Evolutionary conservation across 2,113 vertebrate species (phyloP), one percentile per base, ranked within the genome.

Genomic region (Trogon surrucura): DNA sequence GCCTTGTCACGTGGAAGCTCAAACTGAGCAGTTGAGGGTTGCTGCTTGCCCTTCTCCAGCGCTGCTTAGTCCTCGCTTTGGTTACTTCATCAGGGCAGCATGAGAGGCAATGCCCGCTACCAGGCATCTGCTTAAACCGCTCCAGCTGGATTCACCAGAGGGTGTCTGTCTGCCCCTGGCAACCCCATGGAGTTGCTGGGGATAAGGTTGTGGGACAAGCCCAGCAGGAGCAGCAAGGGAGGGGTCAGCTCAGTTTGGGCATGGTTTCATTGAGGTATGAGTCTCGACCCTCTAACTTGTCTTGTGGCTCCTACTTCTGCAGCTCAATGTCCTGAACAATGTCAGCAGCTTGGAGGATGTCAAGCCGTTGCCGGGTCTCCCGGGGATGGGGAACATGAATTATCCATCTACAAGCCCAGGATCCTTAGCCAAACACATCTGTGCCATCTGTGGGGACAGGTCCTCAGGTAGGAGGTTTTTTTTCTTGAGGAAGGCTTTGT

Each of bases 391-490:
- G 73, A 98, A 97, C 96, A 97, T 99, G 98, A 99, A 97, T 96
- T 99, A 99, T 96, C 98, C 98, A 44, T 99, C 98, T 82, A 97
- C 97, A 27, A 99, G 99, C 86, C 99, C 99, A 0, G 98, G 98
- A 32, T 98, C 98, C 58, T 98, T 99, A 98, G 98, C 99, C 87
- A 99, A 99, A 93, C 99, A 99, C 98, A 99, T 99, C 97, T 99
- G 99, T 95, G 99, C 99, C 96, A 99, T 99, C 97, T 99, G 99
- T 60, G 99, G 99, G 77, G 99, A 99, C 96, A 98, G 99, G 57
- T 99, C 99, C 88, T 99, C 99, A 98, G 99, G 99, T 99, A 98
- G 92, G 79, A 72, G 27, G 27, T 26, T 61, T 88, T 56, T 18
- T 62, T 51, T 51, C 79, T 61, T 44, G 21, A 7, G n/a, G 53